Conservation (phyloP, 2,113 vertebrate species). For the Haplochromis burtoni region DNA sequence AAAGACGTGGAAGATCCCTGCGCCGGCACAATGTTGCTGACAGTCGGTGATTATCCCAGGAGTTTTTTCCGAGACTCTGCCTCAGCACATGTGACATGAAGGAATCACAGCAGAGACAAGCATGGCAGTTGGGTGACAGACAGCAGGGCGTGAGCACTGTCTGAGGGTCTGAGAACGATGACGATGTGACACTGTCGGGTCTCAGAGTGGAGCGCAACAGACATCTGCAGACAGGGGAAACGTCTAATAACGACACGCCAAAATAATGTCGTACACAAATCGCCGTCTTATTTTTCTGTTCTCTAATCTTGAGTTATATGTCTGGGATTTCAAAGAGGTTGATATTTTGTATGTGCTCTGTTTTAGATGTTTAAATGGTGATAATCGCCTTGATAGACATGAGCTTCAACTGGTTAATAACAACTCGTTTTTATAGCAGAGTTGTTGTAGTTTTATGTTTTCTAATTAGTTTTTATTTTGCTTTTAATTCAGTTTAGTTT, state of each 20-base stretch:
- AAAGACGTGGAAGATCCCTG: background rate
- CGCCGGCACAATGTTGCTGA: slow-evolving; percentile 5
- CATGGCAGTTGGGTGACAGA: slow-evolving; percentile 35
- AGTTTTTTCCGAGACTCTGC: background rate
- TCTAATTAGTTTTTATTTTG: background rate
- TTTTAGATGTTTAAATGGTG: background rate
- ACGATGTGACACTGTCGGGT: background rate
- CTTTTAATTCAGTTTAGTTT: background rate
- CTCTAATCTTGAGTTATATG: background rate
- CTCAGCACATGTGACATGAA: slow-evolving; percentile 47
- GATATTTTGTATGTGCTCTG: background rate
- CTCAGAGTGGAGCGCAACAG: background rate
- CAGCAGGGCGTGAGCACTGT: slow-evolving; percentile 1
- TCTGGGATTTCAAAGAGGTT: background rate
- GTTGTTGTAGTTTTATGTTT: background rate
- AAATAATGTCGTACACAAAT: background rate
- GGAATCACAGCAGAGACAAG: background rate
- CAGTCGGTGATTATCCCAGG: background rate
- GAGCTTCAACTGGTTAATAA: background rate
- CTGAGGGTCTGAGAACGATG: slow-evolving; percentile 1
- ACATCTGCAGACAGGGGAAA: background rate
- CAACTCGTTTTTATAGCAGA: fast-evolving
- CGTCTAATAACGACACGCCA: background rate
- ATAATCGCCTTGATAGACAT: background rate
- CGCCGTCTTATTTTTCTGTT: background rate